Percentiles rank a stretch among this genome's conserved stretches.
These are phyloP conservation scores for Spongilla lacustris DNA, from an alignment of 37 sponge, comb jelly and placozoan species.

Conservation along the genomic window DNA sequence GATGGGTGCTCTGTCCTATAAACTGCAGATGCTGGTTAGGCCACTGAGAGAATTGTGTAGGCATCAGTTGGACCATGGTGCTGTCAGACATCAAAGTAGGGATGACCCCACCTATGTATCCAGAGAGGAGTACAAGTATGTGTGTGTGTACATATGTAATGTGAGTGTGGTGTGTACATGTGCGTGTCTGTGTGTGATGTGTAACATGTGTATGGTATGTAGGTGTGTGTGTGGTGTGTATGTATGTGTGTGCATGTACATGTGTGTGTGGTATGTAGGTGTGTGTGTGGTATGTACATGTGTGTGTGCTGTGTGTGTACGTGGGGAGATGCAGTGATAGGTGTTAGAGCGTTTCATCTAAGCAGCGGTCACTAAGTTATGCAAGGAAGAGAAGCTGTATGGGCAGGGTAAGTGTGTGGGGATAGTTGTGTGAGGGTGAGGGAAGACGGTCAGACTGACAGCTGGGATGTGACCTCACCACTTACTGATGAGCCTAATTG, in stretches of 20 bases:
- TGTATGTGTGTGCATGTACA: background rate
- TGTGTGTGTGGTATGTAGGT: no score
- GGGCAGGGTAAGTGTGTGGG: no score
- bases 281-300: no score
- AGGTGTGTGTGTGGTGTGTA: background rate
- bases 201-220: background rate
- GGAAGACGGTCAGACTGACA: no score
- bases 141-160: background rate
- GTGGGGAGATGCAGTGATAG: no score
- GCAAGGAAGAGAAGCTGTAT: no score
- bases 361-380: no score
- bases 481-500: no score
- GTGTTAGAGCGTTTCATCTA: no score
- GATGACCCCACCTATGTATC: slow-evolving; percentile 66
- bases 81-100: slow-evolving; percentile 79
- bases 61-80: slow-evolving; percentile 85
- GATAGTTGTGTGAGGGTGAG: no score
- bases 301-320: no score
- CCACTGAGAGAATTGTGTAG: slow-evolving; percentile 83
- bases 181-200: background rate
- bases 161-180: background rate
- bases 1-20: background rate
- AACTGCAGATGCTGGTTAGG: slow-evolving; percentile 47
- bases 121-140: slow-evolving; percentile 20
- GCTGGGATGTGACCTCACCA: no score